A percentile compares a stretch with the other conserved stretches of the same genome.
These are phyloP conservation scores for Himantopus leucocephalus DNA, from an alignment of 2,113 vertebrate genomes.

Conservation along the genomic window DNA sequence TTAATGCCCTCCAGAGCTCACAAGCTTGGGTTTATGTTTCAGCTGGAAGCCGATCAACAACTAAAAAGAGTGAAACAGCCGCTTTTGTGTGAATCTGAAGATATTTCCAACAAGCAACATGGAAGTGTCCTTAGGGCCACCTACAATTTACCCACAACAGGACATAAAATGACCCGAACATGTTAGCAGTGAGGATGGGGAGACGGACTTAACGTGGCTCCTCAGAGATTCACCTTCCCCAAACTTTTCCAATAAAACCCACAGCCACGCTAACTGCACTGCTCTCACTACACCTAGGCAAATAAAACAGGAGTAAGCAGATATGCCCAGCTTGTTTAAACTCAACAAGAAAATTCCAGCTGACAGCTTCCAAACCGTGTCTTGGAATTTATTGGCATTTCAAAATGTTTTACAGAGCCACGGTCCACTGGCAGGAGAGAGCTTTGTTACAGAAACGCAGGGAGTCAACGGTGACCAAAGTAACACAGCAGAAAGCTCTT, in stretches of 20 bases:
- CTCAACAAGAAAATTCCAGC: conserved; percentile 21
- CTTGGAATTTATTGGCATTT: conserved; percentile 37
- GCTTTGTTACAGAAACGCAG: not conserved
- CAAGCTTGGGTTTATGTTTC: not conserved
- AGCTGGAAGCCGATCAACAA: conserved; percentile 28
- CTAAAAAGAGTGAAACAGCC: not conserved
- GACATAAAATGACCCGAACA: not conserved
- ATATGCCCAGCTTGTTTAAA: not conserved
- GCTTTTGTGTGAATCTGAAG: not conserved
- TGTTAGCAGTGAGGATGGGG: not conserved
- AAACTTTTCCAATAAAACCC: not conserved
- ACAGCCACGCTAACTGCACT: fast-evolving
- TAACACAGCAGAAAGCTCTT: not conserved
- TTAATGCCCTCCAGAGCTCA: conserved; percentile 16
- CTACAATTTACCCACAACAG: not conserved
- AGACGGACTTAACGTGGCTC: not conserved
- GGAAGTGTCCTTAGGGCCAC: not conserved
- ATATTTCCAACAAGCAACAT: not conserved
- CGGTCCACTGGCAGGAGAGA: not conserved
- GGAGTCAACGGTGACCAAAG: not conserved
- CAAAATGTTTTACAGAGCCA: not conserved
- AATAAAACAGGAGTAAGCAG: conserved; percentile 3
- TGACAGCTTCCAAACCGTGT: not conserved
- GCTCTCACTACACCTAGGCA: not conserved
- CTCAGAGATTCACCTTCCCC: not conserved